phyloP scores from a whole-genome alignment of 2,888 invertebrate species.

The Tupiocoris notatus region DNA sequence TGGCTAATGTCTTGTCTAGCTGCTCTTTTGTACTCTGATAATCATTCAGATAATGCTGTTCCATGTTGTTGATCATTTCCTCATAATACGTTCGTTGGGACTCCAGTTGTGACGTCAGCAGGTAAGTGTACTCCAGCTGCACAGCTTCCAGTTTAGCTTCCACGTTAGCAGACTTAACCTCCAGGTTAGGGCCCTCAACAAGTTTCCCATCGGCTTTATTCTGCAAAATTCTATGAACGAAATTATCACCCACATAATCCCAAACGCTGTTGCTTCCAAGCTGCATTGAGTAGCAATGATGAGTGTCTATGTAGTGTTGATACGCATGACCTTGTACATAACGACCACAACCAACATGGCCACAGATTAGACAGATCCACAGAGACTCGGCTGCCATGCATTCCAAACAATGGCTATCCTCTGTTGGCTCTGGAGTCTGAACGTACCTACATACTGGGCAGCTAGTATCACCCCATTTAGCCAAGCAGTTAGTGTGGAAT shows the following conservation, averaged over 20 bases:
- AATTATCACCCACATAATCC: conserved; percentile 99
- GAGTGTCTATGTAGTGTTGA: conserved; percentile 87
- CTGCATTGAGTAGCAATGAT: conserved; percentile 96
- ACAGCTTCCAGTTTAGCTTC: conserved; percentile 90
- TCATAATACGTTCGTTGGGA: conserved; percentile 91
- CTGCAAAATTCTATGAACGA: conserved; percentile 92
- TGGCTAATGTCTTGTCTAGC: conserved; percentile 57
- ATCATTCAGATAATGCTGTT: conserved; percentile 52
- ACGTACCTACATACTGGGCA: conserved; percentile 96
- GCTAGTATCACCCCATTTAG: conserved; percentile 93
- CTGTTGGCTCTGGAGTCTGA: conserved; percentile 77
- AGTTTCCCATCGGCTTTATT: conserved; percentile 96
- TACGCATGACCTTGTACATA: conserved; percentile 90
- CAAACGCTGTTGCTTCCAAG: conserved; percentile 95
- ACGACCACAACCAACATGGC: conserved; percentile 96
- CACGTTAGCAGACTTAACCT: conserved; percentile 49
- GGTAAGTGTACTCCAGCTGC: conserved; percentile 93
- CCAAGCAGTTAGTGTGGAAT: conserved; percentile 92
- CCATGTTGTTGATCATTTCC: conserved; percentile 64
- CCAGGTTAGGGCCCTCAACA: conserved; percentile 67
- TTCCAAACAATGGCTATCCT: conserved; percentile 67
- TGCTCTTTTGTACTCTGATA: conserved; percentile 57
- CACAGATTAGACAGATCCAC: conserved; percentile 99
- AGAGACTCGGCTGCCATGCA: conserved; percentile 75
- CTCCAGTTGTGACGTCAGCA: conserved; percentile 92